Conservation (phyloP, 2,113 vertebrate genomes). For the Ptilorrhoa leucosticta region DNA sequence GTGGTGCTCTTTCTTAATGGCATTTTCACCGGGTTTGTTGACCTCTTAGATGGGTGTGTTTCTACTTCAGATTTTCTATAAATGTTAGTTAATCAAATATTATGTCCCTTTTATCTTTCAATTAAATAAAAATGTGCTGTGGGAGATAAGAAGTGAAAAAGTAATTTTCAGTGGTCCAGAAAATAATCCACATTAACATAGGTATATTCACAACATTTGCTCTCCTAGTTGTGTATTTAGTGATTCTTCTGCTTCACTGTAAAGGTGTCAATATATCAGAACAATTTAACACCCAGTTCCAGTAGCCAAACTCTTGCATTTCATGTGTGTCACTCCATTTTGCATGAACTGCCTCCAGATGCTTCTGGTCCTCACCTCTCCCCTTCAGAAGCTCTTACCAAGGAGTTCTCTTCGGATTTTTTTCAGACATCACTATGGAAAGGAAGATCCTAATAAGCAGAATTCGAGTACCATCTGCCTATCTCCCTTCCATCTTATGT, state of each 20-base stretch:
- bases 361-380: neutral
- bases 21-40: neutral
- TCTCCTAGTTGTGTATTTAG: neutral
- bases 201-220: neutral
- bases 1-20: neutral
- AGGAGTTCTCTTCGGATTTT: neutral
- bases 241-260: neutral
- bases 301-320: neutral
- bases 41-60: neutral
- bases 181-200: neutral
- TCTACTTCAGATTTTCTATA: neutral
- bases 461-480: neutral
- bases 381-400: neutral
- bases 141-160: neutral
- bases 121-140: neutral
- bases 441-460: neutral
- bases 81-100: neutral
- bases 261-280: neutral
- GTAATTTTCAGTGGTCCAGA: neutral
- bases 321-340: neutral
- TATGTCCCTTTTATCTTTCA: neutral
- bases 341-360: neutral
- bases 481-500: neutral
- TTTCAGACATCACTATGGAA: neutral
- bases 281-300: neutral